Evolutionary conservation across 2,888 invertebrate species (phyloP), one percentile per base, ranked within the genome.

Genomic region (Lithophane semibrunnea): DNA sequence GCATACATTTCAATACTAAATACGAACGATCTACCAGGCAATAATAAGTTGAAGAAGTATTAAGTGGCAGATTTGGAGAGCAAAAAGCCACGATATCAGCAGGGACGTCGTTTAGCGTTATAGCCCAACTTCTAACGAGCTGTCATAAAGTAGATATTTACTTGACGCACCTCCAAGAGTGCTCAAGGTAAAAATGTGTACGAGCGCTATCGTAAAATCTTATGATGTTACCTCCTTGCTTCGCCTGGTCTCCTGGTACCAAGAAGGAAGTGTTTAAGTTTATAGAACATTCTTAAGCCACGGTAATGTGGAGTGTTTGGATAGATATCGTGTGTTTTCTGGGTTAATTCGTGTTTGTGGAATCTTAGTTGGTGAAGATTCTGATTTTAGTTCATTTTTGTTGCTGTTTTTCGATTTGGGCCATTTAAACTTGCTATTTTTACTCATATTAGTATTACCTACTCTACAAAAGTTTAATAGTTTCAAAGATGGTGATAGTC

Each of bases 91-190:
- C 92, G 94, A 94, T 94, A 94, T 93, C 87, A 85, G 86, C 82
- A 80, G 82, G 87, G 86, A 88, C 92, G 93, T 94, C 95, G 93
- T 95, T 95, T 93, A 93, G 91, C 89, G 91, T 96, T 95, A 96
- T 92, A 92, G 92, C 91, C 93, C 71, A 96, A 96, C 93, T 96
- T 96, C 92, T 95, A 95, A 96, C 95, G 96, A 96, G 94, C 88
- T 90, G 92, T 91, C 94, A 93, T 96, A 96, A 96, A 96, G 92
- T 94, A 92, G 90, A 92, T 94, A 95, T 95, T 95, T 95, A 95
- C 95, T 94, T 91, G 92, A 92, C 91, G 94, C 91, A 92, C 92
- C 92, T 92, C 84, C 88, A 85, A 73, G 73, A 75, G 75, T 85
- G 86, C 84, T 88, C 76, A 86, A 92, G 90, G 92, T 92, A 93